Evolutionary conservation across 1,140 invertebrate genomes (phyloP).

Genomic region (Anagrus nilaparvatae): DNA sequence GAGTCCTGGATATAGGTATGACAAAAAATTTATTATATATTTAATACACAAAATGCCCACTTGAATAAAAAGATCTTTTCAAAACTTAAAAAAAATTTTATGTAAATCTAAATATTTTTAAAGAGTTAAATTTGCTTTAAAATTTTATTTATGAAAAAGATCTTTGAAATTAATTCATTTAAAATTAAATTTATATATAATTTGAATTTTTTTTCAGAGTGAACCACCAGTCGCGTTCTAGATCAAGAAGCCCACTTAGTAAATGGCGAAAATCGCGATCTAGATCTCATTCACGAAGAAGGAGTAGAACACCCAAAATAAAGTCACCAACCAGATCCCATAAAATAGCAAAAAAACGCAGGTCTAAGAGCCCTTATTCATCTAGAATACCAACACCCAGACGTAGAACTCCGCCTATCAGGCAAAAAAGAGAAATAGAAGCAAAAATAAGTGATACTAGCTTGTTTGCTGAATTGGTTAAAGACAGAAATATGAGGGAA

Average conservation of each 20-base stretch:
- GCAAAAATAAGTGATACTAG: constrained; percentile 75
- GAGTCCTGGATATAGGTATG: constrained; percentile 30
- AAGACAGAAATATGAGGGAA: constrained; percentile 69
- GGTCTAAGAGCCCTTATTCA: constrained; percentile 36
- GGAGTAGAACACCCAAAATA: constrained; percentile 35
- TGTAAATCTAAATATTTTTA: too few relatives aligned
- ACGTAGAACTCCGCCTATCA: constrained; percentile 37
- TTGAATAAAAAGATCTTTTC: too few relatives aligned
- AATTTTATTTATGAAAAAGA: too few relatives aligned
- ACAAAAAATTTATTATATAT: too few relatives aligned
- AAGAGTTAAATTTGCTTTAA: too few relatives aligned
- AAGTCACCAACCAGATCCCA: constrained; percentile 35
- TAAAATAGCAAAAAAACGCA: constrained; percentile 34
- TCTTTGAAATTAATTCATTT: too few relatives aligned
- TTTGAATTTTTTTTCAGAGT: background rate
- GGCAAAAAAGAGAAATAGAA: constrained; percentile 41
- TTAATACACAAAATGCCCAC: too few relatives aligned
- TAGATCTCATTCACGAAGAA: constrained; percentile 31
- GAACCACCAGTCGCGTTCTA: constrained; percentile 31
- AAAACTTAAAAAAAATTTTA: too few relatives aligned
- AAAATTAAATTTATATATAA: too few relatives aligned
- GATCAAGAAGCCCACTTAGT: constrained; percentile 31
- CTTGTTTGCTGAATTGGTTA: constrained; percentile 78
- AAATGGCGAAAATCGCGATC: constrained; percentile 36
- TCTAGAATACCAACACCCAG: constrained; percentile 36